Base-by-base conservation (phyloP, 1,140 invertebrate genomes). In the Lasioglossum albipes region DNA sequence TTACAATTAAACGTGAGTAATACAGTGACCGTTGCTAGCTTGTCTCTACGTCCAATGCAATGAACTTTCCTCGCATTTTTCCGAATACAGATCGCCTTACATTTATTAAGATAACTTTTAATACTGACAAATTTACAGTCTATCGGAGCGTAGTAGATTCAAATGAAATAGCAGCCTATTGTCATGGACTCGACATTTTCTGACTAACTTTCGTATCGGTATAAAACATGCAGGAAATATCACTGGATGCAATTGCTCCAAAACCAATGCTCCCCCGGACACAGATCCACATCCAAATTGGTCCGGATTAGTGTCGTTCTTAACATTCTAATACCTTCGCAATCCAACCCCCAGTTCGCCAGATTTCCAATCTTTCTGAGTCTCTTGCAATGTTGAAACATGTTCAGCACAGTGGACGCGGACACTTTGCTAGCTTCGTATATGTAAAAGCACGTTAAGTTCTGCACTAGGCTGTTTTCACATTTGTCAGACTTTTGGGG, bases 391-490 rank as follows among this genome's bases (percentile, higher is more conserved):
- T 81, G 87, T 68, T 91, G 89, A 36, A 94, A 81, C 79, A 94
- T 89, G 18, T 88, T 88, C 3, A 92, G 80, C 7, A 94, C 87
- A 6, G 91, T 91, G 6, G 85, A 79, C n/a, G 89, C 89, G 0
- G 92, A 91, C 16, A 93, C 89, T 59, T 91, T 90, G 57, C 89
- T 92, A 7, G 92, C 91, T 69, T 94, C 91, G 59, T 94, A 93
- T 42, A 94, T 91, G 65, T 94, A 94, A 64, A 94, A 93, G 78
- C 94, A 94, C 20, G 91, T 89, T 20, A 94, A 83, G 68, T 93
- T 91, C 64, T 88, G 84, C n/a, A 92, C 81, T 9, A 90, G 72
- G 79, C 89, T 90, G 64, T 91, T 90, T 31, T 88, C 82, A 18
- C 61, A 77, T 72, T 79, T 54, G 22, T 84, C 68, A 61, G 66